Base-by-base conservation (phyloP, 2,888 invertebrate genomes). In the Euzophera pinguis region DNA sequence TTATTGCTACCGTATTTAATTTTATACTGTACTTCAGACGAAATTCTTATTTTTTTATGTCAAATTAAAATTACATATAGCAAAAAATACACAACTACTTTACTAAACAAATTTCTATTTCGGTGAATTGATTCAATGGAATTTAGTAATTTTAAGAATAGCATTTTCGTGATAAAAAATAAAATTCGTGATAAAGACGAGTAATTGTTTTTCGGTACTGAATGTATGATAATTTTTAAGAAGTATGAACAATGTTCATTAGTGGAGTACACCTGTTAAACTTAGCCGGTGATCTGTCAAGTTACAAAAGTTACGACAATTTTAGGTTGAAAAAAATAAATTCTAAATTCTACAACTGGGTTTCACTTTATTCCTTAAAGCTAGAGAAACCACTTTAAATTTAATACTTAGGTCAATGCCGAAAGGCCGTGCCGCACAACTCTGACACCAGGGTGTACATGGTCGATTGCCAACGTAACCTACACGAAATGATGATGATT, bases 281-380 rank as follows among this genome's bases (percentile, higher is more conserved):
- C 71, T 76, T 88, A 89, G 87, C 85, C 82, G 85, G 85, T 89
- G 85, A 77, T 78, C 81, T 84, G 80, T 87, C 82, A 75, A 84
- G 84, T 87, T 87, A 84, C 78, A 75, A 81, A 75, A 81, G 83
- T 85, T 87, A 84, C 76, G 78, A 84, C 75, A 78, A 82, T 89
- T 89, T 90, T 90, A 90, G 90, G 85, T 89, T 90, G 89, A 88
- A 87, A 72, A 22, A 81, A 84, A 85, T 84, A 88, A 89, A 86
- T 80, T 69, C 45, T 78, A 80, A 84, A 87, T 76, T 75, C 71
- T 53, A 62, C 73, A 78, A 66, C 56, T 69, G 73, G 69, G 64
- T 86, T 86, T 88, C 54, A 82, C 74, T 85, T 54, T 13, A 29
- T 9, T 34, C 35, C 48, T 14, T 48, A 22, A 7, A 9, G 37